These are phyloP conservation scores for Irena cyanogastra DNA, from an alignment of 2,113 vertebrate species.

Conservation along the genomic window DNA sequence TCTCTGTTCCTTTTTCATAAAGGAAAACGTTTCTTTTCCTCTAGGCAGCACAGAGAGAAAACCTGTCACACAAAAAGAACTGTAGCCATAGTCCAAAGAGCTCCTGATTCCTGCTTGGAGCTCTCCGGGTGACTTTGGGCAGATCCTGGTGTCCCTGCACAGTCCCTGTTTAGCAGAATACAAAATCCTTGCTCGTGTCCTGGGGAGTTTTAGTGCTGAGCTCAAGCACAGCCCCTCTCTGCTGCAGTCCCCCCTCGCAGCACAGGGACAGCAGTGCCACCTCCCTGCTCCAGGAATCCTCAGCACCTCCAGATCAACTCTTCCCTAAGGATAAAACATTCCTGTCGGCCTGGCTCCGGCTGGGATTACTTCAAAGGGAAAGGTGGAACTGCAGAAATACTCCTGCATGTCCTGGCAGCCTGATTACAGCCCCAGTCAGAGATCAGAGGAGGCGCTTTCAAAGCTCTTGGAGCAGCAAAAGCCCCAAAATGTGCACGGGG, in stretches of 20 bases:
- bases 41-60: background rate
- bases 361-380: background rate
- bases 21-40: background rate
- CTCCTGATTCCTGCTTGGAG: background rate
- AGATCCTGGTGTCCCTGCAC: background rate
- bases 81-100: background rate
- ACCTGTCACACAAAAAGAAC: background rate
- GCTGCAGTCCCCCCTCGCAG: background rate
- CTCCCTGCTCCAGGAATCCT: background rate
- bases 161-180: background rate
- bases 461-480: background rate
- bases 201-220: background rate
- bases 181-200: background rate
- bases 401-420: background rate
- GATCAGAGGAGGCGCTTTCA: background rate
- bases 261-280: background rate
- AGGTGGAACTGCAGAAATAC: background rate
- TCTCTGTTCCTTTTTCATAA: background rate
- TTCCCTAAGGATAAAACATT: background rate
- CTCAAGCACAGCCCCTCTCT: background rate
- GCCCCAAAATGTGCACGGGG: background rate
- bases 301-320: background rate
- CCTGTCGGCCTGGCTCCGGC: background rate
- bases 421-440: fast-evolving
- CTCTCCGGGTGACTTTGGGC: background rate